These are phyloP conservation scores for Panurus biarmicus DNA, from an alignment of 2,113 vertebrate genomes.

Conservation along the genomic window DNA sequence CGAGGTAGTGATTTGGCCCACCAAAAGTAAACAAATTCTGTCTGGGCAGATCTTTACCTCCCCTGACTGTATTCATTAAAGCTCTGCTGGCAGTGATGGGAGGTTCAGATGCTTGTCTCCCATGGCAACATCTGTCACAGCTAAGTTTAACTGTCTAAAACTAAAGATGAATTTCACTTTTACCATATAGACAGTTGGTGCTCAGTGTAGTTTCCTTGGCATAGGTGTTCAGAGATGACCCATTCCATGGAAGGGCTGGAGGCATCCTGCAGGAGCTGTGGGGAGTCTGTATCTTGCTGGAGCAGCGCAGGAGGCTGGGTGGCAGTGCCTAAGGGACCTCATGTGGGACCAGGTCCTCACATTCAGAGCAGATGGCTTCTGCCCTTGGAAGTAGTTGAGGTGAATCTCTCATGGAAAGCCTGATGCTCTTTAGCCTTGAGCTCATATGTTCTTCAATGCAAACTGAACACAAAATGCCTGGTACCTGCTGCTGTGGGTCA, in stretches of 20 bases:
- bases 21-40: not conserved
- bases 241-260: not conserved
- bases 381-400: not conserved
- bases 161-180: not conserved
- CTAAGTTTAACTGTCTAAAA: not conserved
- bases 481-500: not conserved
- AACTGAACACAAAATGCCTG: not conserved
- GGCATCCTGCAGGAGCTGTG: not conserved
- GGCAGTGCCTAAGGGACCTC: not conserved
- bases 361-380: not conserved
- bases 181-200: not conserved
- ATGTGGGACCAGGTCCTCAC: not conserved
- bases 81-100: not conserved
- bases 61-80: not conserved
- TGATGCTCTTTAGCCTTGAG: not conserved
- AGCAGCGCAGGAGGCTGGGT: not conserved
- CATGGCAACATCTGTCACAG: slow-evolving; percentile 26
- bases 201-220: not conserved
- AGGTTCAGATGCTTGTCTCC: not conserved
- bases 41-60: not conserved
- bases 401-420: not conserved
- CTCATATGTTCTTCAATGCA: not conserved
- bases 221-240: not conserved
- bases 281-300: not conserved
- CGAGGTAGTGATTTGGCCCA: not conserved